Conservation (phyloP, 2,888 invertebrate genomes). For the Dasysyrphus tricinctus region DNA sequence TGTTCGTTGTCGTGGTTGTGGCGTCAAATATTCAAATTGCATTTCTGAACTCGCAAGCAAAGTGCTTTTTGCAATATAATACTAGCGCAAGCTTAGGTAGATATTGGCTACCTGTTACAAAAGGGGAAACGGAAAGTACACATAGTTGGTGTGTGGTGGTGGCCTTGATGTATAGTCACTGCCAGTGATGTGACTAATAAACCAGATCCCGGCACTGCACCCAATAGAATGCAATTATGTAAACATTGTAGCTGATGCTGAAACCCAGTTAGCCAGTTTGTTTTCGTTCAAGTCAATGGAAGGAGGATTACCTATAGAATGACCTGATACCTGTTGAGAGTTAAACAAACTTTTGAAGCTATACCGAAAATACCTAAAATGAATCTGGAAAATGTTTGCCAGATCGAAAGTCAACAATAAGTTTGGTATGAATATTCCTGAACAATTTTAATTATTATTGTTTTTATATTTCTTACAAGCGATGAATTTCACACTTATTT, state of each 20-base stretch:
- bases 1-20: conserved; percentile 4
- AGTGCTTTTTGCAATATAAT: background rate
- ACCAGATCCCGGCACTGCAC: conserved; percentile 66
- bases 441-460: conserved; percentile 13
- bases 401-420: conserved; percentile 26
- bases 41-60: background rate
- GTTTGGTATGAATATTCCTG: background rate
- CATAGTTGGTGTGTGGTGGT: conserved; percentile 17
- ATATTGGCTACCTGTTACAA: conserved; percentile 17
- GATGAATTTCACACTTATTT: background rate
- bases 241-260: conserved; percentile 40
- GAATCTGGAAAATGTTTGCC: conserved; percentile 7
- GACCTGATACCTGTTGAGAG: conserved; percentile 21
- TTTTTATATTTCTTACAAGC: conserved; percentile 1
- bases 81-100: background rate
- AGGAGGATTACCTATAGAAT: background rate
- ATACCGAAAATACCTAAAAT: background rate
- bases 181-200: conserved; percentile 61
- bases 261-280: conserved; percentile 9
- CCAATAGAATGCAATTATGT: conserved; percentile 60
- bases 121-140: background rate
- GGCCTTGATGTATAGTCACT: conserved; percentile 64
- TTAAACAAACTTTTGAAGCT: conserved; percentile 12
- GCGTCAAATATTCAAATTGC: conserved; percentile 29
- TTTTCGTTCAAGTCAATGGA: background rate